These are phyloP conservation scores for Drosophila antonietae DNA, from an alignment of 2,888 invertebrate genomes.

Conservation along the genomic window DNA sequence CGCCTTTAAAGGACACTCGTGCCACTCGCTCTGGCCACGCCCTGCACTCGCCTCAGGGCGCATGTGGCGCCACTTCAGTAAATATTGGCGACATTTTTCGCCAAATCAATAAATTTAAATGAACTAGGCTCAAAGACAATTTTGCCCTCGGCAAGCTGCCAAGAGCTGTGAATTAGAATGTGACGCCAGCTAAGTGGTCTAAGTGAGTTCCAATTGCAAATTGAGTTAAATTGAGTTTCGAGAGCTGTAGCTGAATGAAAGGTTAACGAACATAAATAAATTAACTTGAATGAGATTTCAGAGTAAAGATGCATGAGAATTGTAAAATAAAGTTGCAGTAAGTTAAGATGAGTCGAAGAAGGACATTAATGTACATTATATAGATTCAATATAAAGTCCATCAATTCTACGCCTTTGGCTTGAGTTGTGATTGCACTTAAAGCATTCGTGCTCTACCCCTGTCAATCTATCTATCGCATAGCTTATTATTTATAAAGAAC, in stretches of 20 bases:
- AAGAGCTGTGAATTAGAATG: slow-evolving; percentile 14
- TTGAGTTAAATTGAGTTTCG: slow-evolving; percentile 37
- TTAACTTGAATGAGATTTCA: neutral
- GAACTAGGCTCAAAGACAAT: slow-evolving; percentile 32
- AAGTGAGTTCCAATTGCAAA: slow-evolving; percentile 39
- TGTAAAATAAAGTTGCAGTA: neutral
- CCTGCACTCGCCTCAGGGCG: slow-evolving; percentile 15
- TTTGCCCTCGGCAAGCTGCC: slow-evolving; percentile 17
- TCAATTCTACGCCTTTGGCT: neutral
- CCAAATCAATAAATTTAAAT: slow-evolving; percentile 63
- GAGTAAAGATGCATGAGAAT: neutral
- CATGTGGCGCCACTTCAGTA: slow-evolving; percentile 33
- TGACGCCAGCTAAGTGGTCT: slow-evolving; percentile 7
- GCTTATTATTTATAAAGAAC: neutral
- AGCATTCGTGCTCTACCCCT: neutral
- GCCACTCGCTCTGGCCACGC: slow-evolving; percentile 15
- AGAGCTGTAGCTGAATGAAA: neutral
- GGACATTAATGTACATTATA: neutral
- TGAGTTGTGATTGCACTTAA: neutral
- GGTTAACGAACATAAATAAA: slow-evolving; percentile 7
- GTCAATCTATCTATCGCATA: neutral
- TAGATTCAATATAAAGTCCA: neutral
- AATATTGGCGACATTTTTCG: slow-evolving; percentile 19
- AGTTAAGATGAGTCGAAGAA: neutral
- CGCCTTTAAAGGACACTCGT: slow-evolving; percentile 15